Evolutionary conservation across 23 tunicate genomes (phyloP), one percentile per base, ranked within the genome.

Genomic region (Botrylloides violaceus): DNA sequence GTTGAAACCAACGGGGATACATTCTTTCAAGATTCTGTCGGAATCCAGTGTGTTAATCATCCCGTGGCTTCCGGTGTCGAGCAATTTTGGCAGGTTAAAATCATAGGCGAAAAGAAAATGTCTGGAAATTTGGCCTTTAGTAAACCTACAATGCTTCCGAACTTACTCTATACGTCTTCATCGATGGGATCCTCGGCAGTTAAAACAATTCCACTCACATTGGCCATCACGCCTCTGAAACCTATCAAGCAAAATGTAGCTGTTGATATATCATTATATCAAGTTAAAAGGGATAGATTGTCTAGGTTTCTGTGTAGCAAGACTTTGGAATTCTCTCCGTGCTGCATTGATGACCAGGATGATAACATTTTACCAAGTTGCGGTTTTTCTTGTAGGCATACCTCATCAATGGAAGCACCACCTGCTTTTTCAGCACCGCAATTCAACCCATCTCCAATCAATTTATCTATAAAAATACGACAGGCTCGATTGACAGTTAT

Each of bases 371-470:
- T 63, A 31, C 23, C 26, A 29, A 31, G 70, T 27, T 27, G 19
- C 12, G 36, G 29, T 27, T 25, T 22, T 4, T 21, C 35, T 12
- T 22, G 33, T 21, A 29, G 70, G 9, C 35, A 63, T 25, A 63
- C 26, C 9, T 9, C 56, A 20, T 53, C 38, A 18, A 53, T 21
- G 25, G 32, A 37, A 25, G 4, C 21, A 3, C 34, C 77, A 4
- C 28, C 75, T 0, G 2, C 27, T 27, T 22, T 32, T 15, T 32
- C 9, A 63, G 72, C 47, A 0, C 68, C 47, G 29, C 53, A 68
- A 20, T 86, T 86, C 73, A 86, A 75, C 32, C 95, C 95, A 2
- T 32, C 95, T 2, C 95, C 95, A 19, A 80, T 86, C 73, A 77
- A 86, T 34, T 86, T 86, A 32, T 61, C 86, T 2, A 74, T 86